These are phyloP conservation scores for Melanogrammus aeglefinus DNA, from an alignment of 2,797 vertebrate species.

Conservation along the genomic window DNA sequence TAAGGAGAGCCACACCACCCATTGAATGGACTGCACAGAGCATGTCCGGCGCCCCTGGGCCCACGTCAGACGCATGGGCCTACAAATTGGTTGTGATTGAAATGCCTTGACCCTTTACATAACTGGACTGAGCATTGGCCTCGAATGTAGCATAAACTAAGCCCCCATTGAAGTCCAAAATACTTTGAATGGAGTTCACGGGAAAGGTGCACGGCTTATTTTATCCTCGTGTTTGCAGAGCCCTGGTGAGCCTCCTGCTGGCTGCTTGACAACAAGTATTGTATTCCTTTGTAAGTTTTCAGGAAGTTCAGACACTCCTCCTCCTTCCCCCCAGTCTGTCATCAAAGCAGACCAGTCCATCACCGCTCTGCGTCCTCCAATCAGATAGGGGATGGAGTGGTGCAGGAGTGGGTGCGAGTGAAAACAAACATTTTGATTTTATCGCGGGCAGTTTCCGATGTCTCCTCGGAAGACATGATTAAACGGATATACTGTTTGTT, in stretches of 20 bases:
- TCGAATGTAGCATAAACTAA: constrained; percentile 12
- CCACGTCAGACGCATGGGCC: constrained; percentile 32
- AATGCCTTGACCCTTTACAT: constrained; percentile 19
- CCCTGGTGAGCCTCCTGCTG: neutral
- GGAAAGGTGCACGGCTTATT: neutral
- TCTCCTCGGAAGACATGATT: neutral
- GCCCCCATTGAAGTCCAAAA: neutral
- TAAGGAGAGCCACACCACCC: constrained; percentile 21
- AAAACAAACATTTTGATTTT: neutral
- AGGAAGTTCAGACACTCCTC: neutral
- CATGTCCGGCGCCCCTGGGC: constrained; percentile 43
- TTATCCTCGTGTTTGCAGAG: neutral
- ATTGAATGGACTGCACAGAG: constrained; percentile 31
- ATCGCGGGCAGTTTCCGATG: neutral
- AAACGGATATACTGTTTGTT: neutral
- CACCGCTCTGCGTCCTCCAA: neutral
- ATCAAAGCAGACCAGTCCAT: neutral
- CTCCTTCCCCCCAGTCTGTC: neutral
- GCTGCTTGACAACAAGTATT: neutral
- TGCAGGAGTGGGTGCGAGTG: neutral
- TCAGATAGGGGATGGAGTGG: neutral
- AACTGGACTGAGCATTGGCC: constrained; percentile 7
- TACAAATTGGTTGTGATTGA: constrained; percentile 33
- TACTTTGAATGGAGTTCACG: constrained; percentile 13
- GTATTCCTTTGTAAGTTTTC: neutral